Evolutionary conservation across 2,797 vertebrate genomes (phyloP), one percentile per base, ranked within the genome.

Genomic region (Coregonus suidteri): DNA sequence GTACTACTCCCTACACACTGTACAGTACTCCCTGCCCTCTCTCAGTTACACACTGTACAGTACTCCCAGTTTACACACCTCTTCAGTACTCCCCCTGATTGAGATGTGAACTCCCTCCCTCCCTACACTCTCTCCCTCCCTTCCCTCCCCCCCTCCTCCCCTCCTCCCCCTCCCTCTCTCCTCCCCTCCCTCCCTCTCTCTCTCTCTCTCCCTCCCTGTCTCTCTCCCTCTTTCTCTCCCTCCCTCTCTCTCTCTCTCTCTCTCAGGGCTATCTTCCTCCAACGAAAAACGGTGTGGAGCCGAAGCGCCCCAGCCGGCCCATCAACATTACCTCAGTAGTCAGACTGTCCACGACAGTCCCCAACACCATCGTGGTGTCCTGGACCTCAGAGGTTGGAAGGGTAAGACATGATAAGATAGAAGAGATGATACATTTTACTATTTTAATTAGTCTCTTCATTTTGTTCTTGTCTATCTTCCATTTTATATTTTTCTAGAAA

Each of bases 271-370:
- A 98, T 89, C 98, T 99, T 93, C 98, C 98, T 92, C 98, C 98
- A 93, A 99, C 98, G 95, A 99, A 99, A 97, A 99, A 99, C 54
- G 98, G 98, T 76, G 98, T 99, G 1, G 98, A 99, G 95, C 98
- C 98, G 93, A 99, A 99, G 95, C 96, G 98, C 91, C 98, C 97
- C 83, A 99, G 98, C 93, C 93, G 98, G 93, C 97, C 98, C 90
- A 98, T 99, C 93, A 99, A 99, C 90, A 99, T 99, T 95, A 99
- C 98, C 94, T 99, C 98, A 90, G 94, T 99, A 86, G 95, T 99
- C 86, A 94, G 97, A 80, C 87, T 99, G 85, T 99, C 97, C 84
- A 99, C 98, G 77, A 99, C 98, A 41, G 97, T 98, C 78, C 98
- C 98, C 82, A 99, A 99, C 89, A 99, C 98, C 81, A 98, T 99